These are phyloP conservation scores for Teleopsis dalmanni DNA, from an alignment of 1,140 invertebrate species.

Conservation along the genomic window DNA sequence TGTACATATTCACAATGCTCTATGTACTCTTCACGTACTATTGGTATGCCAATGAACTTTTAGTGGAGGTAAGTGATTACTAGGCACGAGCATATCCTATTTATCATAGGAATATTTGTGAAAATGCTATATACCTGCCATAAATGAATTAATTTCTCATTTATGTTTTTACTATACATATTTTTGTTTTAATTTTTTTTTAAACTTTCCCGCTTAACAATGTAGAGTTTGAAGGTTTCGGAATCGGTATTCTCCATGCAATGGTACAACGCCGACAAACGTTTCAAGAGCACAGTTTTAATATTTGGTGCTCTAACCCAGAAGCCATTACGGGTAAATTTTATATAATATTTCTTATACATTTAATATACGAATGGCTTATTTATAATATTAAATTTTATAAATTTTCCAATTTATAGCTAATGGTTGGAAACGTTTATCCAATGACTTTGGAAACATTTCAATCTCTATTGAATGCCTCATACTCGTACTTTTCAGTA, in stretches of 20 bases:
- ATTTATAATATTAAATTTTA: not conserved
- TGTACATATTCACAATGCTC: slow-evolving; percentile 38
- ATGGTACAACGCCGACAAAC: slow-evolving; percentile 14
- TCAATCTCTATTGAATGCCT: slow-evolving; percentile 39
- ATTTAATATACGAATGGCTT: not conserved
- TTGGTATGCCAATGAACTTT: slow-evolving; percentile 34
- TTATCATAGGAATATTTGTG: not conserved
- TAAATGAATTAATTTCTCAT: slow-evolving; percentile 13
- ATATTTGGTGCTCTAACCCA: slow-evolving; percentile 36
- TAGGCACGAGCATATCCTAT: not conserved
- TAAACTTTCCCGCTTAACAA: not conserved
- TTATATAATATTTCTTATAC: slow-evolving; percentile 9
- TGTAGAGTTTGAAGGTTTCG: slow-evolving; percentile 13
- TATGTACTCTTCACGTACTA: slow-evolving; percentile 39
- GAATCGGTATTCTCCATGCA: slow-evolving; percentile 13
- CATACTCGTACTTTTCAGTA: slow-evolving; percentile 41
- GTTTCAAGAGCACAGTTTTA: slow-evolving; percentile 29
- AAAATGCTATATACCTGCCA: not conserved
- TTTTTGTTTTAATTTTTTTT: not conserved
- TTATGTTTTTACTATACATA: not conserved
- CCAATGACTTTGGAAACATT: slow-evolving; percentile 43
- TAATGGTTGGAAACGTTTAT: slow-evolving; percentile 36
- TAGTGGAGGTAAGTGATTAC: slow-evolving; percentile 22
- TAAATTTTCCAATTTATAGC: slow-evolving; percentile 20
- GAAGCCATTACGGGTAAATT: slow-evolving; percentile 26